Conservation (phyloP, 2,888 invertebrate genomes). For the Iselma pallidipennis region DNA sequence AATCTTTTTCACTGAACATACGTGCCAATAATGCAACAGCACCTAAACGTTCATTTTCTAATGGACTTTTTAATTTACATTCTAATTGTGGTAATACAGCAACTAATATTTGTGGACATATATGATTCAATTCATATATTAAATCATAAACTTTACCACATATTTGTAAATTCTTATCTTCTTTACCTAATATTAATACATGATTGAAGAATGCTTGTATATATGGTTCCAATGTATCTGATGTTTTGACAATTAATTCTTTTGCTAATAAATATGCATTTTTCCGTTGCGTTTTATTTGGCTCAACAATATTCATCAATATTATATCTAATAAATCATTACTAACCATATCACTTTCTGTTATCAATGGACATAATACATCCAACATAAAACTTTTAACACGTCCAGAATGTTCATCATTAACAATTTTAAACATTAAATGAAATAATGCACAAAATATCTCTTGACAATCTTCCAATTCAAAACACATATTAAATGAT, state of each 20-base stretch:
- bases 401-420: slow-evolving; percentile 94
- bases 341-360: slow-evolving; percentile 94
- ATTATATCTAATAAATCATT: slow-evolving; percentile 93
- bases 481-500: slow-evolving; percentile 98
- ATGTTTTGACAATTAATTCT: slow-evolving; percentile 89
- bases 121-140: slow-evolving; percentile 94
- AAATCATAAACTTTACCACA: slow-evolving; percentile 90
- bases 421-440: slow-evolving; percentile 94
- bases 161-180: slow-evolving; percentile 78
- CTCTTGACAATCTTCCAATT: slow-evolving; percentile 95
- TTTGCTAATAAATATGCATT: slow-evolving; percentile 89
- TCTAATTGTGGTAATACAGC: slow-evolving; percentile 93
- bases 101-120: slow-evolving; percentile 83
- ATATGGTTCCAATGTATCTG: slow-evolving; percentile 90
- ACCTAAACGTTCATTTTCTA: slow-evolving; percentile 84
- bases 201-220: slow-evolving; percentile 98
- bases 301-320: slow-evolving; percentile 92
- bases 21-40: slow-evolving; percentile 89
- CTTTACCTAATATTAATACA: slow-evolving; percentile 89
- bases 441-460: slow-evolving; percentile 93
- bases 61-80: slow-evolving; percentile 91
- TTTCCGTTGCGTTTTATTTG: slow-evolving; percentile 85
- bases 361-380: slow-evolving; percentile 90
- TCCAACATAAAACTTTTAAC: slow-evolving; percentile 98
- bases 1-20: slow-evolving; percentile 96